Conservation (phyloP, 2,113 vertebrate species). For the Bujurquina vittata region DNA sequence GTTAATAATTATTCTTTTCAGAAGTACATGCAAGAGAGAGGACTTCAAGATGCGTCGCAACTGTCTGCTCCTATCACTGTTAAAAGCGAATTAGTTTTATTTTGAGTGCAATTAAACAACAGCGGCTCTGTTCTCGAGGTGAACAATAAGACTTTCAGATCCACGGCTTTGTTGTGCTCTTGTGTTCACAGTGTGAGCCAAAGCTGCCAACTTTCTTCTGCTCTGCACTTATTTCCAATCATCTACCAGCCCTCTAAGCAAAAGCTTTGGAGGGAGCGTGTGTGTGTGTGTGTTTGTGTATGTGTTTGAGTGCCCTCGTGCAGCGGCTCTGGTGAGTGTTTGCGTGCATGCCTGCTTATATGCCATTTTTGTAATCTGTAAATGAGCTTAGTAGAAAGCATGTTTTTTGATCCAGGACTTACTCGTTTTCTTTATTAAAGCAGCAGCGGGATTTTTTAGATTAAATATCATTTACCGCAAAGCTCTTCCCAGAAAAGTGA, state of each 20-base stretch:
- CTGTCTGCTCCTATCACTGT: not conserved
- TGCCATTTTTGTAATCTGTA: slow-evolving; percentile 66
- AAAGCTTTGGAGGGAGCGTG: not conserved
- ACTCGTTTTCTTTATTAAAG: slow-evolving; percentile 69
- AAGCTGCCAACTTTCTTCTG: slow-evolving; percentile 36
- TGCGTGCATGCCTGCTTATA: slow-evolving; percentile 16
- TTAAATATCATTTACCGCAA: slow-evolving; percentile 68
- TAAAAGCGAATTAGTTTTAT: slow-evolving; percentile 13
- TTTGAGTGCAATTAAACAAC: slow-evolving; percentile 39
- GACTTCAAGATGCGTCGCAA: not conserved
- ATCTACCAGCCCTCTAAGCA: slow-evolving; percentile 5
- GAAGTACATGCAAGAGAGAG: not conserved
- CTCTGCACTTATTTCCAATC: slow-evolving; percentile 35
- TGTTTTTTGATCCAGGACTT: slow-evolving; percentile 51
- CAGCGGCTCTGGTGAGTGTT: slow-evolving; percentile 6
- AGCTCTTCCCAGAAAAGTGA: slow-evolving; percentile 62
- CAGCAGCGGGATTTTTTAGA: slow-evolving; percentile 62
- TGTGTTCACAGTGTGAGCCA: slow-evolving; percentile 24
- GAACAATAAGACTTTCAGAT: slow-evolving; percentile 43
- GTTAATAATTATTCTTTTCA: not conserved
- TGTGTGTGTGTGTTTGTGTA: not conserved
- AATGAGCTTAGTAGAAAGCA: slow-evolving; percentile 68
- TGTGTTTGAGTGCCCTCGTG: not conserved
- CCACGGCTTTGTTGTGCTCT: slow-evolving; percentile 24
- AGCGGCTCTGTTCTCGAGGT: slow-evolving; percentile 38